Evolutionary conservation across 2,113 vertebrate genomes (phyloP), one percentile per base, ranked within the genome.

Genomic region (Sapajus apella): DNA sequence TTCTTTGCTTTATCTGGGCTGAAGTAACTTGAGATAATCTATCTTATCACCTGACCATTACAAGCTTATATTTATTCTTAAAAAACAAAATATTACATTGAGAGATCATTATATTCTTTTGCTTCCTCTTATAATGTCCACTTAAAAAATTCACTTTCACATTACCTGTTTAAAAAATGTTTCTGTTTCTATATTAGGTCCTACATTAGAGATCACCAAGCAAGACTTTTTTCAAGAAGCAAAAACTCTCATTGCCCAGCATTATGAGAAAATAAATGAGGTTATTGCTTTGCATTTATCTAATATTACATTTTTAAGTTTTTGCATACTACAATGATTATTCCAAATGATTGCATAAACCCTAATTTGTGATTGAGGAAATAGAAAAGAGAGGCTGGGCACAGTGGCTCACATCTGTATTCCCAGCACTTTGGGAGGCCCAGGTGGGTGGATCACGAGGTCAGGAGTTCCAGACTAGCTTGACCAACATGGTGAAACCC

Each of bases 221-320:
- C n/a, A 97, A 94, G 79, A 97, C 75, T 98, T 98, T 89, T 91
- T 96, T 37, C 94, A 98, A 91, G 97, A 97, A 90, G 97, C 97
- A 81, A 96, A 97, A 97, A n/a, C 47, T 95, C 91, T 97, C 70
- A 96, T 97, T 95, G 96, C 96, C 17, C 87, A 92, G 72, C 97
- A 98, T 97, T 14, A 94, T 95, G 56, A 96, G 52, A 95, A 56
- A 66, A 90, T 97, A 96, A 98, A 95, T 84, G 95, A 97, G 87
- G 97, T 97, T 75, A 95, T 32, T 82, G 2, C 23, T 97, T 85
- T 94, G 16, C 21, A 72, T 95, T 97, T 96, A 87, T 66, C 6
- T 86, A 89, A 86, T 6, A 47, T 75, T 40, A 30, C 88, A 66
- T 40, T 85, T 95, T 6, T 30, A 64, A 64, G 4, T 43, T 88